These are phyloP conservation scores for Pristis pectinata DNA, from an alignment of 2,797 vertebrate species.

Conservation along the genomic window DNA sequence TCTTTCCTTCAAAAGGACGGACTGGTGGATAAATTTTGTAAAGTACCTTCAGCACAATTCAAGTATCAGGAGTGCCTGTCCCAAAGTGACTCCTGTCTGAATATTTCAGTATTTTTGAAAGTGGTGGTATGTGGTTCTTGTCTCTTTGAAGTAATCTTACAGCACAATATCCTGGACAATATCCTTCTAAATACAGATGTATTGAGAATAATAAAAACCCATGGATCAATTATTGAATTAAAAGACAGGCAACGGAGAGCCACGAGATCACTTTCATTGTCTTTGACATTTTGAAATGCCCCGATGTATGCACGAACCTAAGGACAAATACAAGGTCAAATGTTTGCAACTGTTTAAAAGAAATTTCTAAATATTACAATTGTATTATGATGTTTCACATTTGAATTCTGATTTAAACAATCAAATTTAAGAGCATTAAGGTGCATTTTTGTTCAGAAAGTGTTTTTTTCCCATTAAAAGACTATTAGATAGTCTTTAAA, in stretches of 20 bases:
- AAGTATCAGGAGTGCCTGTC: constrained; percentile 21
- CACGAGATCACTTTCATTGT: constrained; percentile 57
- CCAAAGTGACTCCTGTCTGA: neutral
- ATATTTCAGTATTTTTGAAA: neutral
- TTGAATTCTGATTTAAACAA: neutral
- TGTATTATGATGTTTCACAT: neutral
- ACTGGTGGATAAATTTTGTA: neutral
- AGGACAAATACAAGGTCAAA: constrained; percentile 26
- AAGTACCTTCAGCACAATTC: neutral
- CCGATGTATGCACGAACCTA: constrained; percentile 81
- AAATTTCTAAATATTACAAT: neutral
- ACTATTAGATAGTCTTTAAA: neutral
- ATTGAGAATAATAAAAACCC: constrained; percentile 81
- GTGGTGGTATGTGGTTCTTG: constrained; percentile 29
- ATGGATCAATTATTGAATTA: constrained; percentile 85
- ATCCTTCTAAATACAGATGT: constrained; percentile 69
- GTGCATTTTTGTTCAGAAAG: neutral
- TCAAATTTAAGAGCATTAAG: neutral
- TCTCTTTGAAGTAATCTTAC: constrained; percentile 41
- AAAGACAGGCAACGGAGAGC: constrained; percentile 78
- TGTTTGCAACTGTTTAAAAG: neutral
- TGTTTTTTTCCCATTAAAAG: neutral
- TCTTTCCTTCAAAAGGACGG: neutral
- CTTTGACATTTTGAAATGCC: constrained; percentile 39
- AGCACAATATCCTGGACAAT: constrained; percentile 61